These are phyloP conservation scores for Oscheius sp. DNA, from an alignment of 2,888 invertebrate genomes.

Conservation along the genomic window DNA sequence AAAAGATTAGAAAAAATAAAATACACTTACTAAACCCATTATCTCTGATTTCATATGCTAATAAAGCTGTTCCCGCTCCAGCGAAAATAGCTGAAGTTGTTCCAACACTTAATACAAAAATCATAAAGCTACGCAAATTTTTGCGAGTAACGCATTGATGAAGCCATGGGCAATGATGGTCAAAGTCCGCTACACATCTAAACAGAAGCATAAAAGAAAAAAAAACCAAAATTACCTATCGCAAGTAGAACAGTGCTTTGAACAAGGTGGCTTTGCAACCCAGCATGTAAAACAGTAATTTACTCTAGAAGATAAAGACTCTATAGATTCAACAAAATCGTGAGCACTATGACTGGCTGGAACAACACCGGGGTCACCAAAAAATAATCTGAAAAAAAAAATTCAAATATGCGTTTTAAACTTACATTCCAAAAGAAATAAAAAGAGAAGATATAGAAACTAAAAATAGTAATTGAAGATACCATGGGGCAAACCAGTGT, in stretches of 20 bases:
- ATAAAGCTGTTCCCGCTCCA: slow-evolving; percentile 35
- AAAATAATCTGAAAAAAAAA: slow-evolving; percentile 34
- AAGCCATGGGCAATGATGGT: slow-evolving; percentile 61
- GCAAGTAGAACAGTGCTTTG: slow-evolving; percentile 56
- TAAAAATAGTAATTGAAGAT: slow-evolving; percentile 53
- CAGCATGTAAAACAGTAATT: slow-evolving; percentile 54
- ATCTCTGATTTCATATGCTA: slow-evolving; percentile 32
- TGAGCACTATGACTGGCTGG: slow-evolving; percentile 32
- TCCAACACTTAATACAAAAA: slow-evolving; percentile 49
- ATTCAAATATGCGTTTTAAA: not conserved
- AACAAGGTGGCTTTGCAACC: slow-evolving; percentile 33
- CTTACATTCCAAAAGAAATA: slow-evolving; percentile 36
- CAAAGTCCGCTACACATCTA: slow-evolving; percentile 55
- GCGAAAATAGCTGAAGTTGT: slow-evolving; percentile 39
- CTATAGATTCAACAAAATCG: slow-evolving; percentile 44
- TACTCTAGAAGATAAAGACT: slow-evolving; percentile 37
- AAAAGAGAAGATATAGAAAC: slow-evolving; percentile 38
- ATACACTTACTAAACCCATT: slow-evolving; percentile 39
- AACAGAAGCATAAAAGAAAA: too few relatives aligned
- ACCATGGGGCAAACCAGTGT: slow-evolving; percentile 59
- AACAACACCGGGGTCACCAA: slow-evolving; percentile 47
- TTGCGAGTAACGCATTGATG: slow-evolving; percentile 49
- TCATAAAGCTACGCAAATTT: slow-evolving; percentile 52
- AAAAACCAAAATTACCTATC: slow-evolving; percentile 42
- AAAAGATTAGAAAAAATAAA: not conserved